Evolutionary conservation across 2,797 vertebrate genomes (phyloP).

Genomic region (Helarctos malayanus): DNA sequence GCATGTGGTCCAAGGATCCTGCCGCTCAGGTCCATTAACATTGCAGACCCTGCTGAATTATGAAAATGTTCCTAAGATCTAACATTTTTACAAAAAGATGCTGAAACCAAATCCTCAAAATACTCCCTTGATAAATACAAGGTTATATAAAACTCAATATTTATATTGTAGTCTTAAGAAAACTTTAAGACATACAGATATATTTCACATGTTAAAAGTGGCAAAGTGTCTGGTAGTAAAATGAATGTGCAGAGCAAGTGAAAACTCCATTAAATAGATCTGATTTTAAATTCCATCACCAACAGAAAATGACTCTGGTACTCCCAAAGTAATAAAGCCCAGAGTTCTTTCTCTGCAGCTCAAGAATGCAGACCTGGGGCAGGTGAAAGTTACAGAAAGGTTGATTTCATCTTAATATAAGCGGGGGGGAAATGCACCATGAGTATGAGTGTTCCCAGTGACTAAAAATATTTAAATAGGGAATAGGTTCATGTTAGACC

Average conservation of each 20-base stretch:
- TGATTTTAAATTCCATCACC: slow-evolving; percentile 80
- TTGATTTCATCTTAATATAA: slow-evolving; percentile 50
- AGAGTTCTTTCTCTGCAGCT: not conserved
- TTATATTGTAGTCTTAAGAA: slow-evolving; percentile 71
- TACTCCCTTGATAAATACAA: slow-evolving; percentile 75
- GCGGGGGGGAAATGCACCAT: too few relatives aligned
- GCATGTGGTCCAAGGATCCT: slow-evolving; percentile 58
- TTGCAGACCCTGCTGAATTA: slow-evolving; percentile 75
- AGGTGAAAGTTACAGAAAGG: slow-evolving; percentile 37
- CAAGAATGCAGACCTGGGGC: slow-evolving; percentile 5
- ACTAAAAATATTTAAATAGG: slow-evolving; percentile 1
- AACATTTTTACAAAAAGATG: slow-evolving; percentile 71
- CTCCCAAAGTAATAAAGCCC: slow-evolving; percentile 56
- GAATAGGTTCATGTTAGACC: not conserved
- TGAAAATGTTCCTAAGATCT: slow-evolving; percentile 70
- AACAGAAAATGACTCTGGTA: slow-evolving; percentile 73
- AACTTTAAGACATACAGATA: slow-evolving; percentile 65
- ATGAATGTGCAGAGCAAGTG: slow-evolving; percentile 54
- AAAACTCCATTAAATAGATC: slow-evolving; percentile 68
- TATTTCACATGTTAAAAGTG: slow-evolving; percentile 55
- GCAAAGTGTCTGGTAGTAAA: slow-evolving; percentile 60
- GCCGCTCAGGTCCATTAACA: slow-evolving; percentile 71
- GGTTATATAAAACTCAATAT: slow-evolving; percentile 71
- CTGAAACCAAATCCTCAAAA: slow-evolving; percentile 65
- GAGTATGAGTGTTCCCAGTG: not conserved